These are phyloP conservation scores for Ormyrus labotus DNA, from an alignment of 2,888 invertebrate species.

Conservation along the genomic window DNA sequence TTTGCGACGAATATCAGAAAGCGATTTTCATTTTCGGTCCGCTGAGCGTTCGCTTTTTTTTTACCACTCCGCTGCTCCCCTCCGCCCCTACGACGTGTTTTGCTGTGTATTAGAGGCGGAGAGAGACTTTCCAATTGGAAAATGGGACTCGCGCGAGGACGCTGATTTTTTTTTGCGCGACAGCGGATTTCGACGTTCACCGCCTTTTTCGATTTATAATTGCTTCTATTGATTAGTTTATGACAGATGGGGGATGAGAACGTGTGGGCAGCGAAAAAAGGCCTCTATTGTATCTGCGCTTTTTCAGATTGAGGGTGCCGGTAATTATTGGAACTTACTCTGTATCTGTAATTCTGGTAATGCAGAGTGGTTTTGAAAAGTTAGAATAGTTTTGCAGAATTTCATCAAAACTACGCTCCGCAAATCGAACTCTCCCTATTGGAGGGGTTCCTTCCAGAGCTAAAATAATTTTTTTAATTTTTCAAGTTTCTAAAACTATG, in stretches of 20 bases:
- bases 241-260: background rate
- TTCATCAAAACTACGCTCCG: too few relatives aligned
- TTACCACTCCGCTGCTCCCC: background rate
- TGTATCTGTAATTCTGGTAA: too few relatives aligned
- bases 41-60: background rate
- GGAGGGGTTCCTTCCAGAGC: too few relatives aligned
- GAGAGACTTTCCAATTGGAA: conserved; percentile 1
- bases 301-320: background rate
- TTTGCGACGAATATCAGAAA: background rate
- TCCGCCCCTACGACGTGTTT: background rate
- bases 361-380: too few relatives aligned
- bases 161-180: background rate
- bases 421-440: too few relatives aligned
- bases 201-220: background rate
- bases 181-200: background rate
- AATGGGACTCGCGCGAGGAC: background rate
- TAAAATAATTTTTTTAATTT: too few relatives aligned
- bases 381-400: too few relatives aligned
- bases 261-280: too few relatives aligned
- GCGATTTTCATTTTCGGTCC: conserved; percentile 34
- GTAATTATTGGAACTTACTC: background rate
- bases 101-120: background rate
- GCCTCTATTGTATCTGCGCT: background rate
- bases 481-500: background rate
- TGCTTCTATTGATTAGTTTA: conserved; percentile 1